Evolutionary conservation across 2,888 invertebrate species (phyloP), one percentile per base, ranked within the genome.

Genomic region (Nomada fucata): DNA sequence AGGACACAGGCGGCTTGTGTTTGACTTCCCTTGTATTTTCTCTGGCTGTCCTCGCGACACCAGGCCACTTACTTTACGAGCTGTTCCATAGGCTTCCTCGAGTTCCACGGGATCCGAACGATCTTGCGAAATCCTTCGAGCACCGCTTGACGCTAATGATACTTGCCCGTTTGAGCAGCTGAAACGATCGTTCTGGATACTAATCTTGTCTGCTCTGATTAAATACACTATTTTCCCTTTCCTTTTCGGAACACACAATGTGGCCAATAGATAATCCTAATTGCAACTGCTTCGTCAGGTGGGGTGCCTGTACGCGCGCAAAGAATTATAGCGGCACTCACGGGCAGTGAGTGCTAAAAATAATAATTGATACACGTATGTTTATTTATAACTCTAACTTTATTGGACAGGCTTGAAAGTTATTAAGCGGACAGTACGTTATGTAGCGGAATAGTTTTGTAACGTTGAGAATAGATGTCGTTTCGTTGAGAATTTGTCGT

Each of bases 1-100:
- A 90, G 85, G 84, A 85, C 84, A 88, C 82, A 82, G 84, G 68
- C 76, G 80, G 84, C 80, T 81, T 84, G 86, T 88, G 82, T 89
- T 84, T 77, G 81, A 79, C 75, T 79, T 76, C 52, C 79, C 76
- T 50, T 80, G 86, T 83, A 83, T 81, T 84, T 84, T 79, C 87
- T 84, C 60, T 42, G 61, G 57, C 72, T 76, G 80, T 73, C 75
- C 69, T 26, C 76, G 29, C 73, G 78, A 85, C 88, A 85, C 63
- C 79, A 52, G 60, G 60, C 63, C 85, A 70, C 64, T 68, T 82
- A 73, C 76, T 84, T 86, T 80, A 83, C 88, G 75, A 81, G 68
- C 73, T 77, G 71, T 72, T 72, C 52, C 75, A 36, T 47, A 36
- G 23, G 18, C 57, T 52, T 53, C 73, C 61, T 59, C 76, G 72